Percentiles rank a stretch among this genome's conserved stretches.
These are phyloP conservation scores for Cantharis rufa DNA, from an alignment of 2,888 invertebrate genomes.

Conservation along the genomic window DNA sequence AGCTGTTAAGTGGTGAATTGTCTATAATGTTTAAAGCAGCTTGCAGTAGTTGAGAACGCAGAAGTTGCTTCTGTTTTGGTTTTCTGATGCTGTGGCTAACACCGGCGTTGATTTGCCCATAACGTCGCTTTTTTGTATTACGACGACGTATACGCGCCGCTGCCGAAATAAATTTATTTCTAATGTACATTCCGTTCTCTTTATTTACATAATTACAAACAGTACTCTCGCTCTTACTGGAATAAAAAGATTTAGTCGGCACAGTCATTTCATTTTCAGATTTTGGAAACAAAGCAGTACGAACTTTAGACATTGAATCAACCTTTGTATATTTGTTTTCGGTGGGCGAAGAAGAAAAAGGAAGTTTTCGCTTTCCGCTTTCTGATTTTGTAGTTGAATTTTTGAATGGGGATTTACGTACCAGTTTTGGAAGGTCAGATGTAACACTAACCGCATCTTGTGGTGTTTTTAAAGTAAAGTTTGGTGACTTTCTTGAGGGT, in stretches of 20 bases:
- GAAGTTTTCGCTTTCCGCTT: slow-evolving; percentile 29
- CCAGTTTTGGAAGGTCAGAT: slow-evolving; percentile 44
- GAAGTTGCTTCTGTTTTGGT: slow-evolving; percentile 58
- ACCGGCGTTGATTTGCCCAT: slow-evolving; percentile 69
- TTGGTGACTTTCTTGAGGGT: slow-evolving; percentile 43
- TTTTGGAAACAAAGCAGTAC: slow-evolving; percentile 52
- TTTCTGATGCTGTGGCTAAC: slow-evolving; percentile 67
- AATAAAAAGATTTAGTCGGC: slow-evolving; percentile 62
- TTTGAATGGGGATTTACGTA: slow-evolving; percentile 47
- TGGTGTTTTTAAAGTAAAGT: slow-evolving; percentile 50
- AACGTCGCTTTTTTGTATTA: slow-evolving; percentile 50
- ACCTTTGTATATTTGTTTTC: slow-evolving; percentile 33
- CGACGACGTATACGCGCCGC: slow-evolving; percentile 44
- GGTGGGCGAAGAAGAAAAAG: slow-evolving; percentile 21
- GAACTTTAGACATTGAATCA: slow-evolving; percentile 49
- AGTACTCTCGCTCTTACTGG: slow-evolving; percentile 47
- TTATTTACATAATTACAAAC: not conserved
- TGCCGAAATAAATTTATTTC: slow-evolving; percentile 22
- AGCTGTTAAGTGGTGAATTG: slow-evolving; percentile 42
- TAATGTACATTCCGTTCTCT: slow-evolving; percentile 6
- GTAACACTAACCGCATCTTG: slow-evolving; percentile 47
- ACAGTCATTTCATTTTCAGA: slow-evolving; percentile 51
- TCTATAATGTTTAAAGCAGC: slow-evolving; percentile 45
- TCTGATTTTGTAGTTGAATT: slow-evolving; percentile 30
- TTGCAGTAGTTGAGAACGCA: slow-evolving; percentile 40